Evolutionary conservation across 2,113 vertebrate species (phyloP), one percentile per base, ranked within the genome.

Genomic region (Poecile atricapillus): DNA sequence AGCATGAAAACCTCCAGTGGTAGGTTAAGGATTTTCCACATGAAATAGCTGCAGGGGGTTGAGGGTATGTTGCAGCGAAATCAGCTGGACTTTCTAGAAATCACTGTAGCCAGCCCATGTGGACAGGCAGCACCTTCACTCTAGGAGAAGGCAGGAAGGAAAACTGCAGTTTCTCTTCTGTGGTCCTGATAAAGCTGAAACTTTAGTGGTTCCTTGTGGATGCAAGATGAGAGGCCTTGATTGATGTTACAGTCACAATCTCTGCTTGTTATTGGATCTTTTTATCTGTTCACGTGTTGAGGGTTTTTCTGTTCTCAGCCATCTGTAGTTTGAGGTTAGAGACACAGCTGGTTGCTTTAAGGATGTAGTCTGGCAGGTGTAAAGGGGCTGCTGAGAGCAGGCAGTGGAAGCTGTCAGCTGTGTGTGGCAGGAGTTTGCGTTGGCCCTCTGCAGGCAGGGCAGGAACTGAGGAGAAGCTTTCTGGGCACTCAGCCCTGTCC

Each of bases 381-480:
- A 44, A 86, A 83, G n/a, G 19, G n/a, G 30, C 27, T 83, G 21
- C 64, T 73, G 68, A 73, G 80, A 88, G 44, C 70, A 74, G 78
- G 70, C 3, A 13, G 20, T 76, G 59, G 55, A 69, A 89, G 27
- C 77, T 62, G 37, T 52, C 0, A 0, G 22, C 63, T 2, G 1
- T 47, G n/a, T 1, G 1, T 0, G 1, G 43, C 31, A 47, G 31
- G 65, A 67, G 22, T 52, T 75, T 11, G 7, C 58, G 24, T 44
- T 90, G 62, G 19, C 31, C 21, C 14, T 44, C 24, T 7, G 24
- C 41, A 13, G 44, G 41, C 31, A 47, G 71, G 44, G 21, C 49
- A 83, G 70, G 62, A 85, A 22, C 52, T 71, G 71, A 37, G 46
- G 31, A 86, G 28, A 23, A 77, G 15, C 33, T 64, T 68, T 49